Evolutionary conservation across 2,797 vertebrate genomes (phyloP).

Genomic region (Ataeniobius toweri): DNA sequence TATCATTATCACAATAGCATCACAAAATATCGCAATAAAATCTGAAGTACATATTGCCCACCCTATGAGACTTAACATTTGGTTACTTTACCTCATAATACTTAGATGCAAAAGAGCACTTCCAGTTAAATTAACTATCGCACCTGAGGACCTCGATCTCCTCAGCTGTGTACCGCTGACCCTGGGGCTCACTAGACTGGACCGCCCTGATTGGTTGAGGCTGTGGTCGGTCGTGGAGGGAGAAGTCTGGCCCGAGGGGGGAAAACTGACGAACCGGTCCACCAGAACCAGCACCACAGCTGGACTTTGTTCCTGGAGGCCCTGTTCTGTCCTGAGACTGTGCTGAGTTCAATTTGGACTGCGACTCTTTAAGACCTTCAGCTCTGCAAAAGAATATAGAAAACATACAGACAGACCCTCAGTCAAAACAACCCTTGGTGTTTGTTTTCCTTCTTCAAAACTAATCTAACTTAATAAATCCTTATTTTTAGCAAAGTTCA

Average conservation of each 20-base stretch:
- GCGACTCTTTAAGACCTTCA: constrained; percentile 91
- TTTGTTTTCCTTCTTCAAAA: not conserved
- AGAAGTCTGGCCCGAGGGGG: constrained; percentile 91
- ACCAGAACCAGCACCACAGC: constrained; percentile 20
- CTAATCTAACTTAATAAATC: not conserved
- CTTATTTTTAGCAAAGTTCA: not conserved
- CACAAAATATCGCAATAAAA: too few species aligned
- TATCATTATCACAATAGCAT: too few species aligned
- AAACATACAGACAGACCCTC: not conserved
- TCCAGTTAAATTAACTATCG: constrained; percentile 14
- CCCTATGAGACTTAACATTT: not conserved
- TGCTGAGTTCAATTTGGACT: constrained; percentile 81
- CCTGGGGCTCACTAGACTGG: constrained; percentile 89
- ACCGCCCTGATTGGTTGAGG: constrained; percentile 84
- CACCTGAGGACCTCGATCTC: constrained; percentile 98
- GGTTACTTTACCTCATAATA: not conserved
- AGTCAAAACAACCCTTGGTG: not conserved
- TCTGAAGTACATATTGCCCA: too few species aligned
- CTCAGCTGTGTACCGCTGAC: constrained; percentile 91
- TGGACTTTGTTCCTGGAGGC: constrained; percentile 77
- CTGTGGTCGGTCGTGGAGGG: constrained; percentile 86
- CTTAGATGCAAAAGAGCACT: not conserved
- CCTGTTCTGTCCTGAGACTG: constrained; percentile 80
- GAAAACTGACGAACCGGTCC: constrained; percentile 86
- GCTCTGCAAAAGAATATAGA: constrained; percentile 78